These are phyloP conservation scores for Oligia fasciuncula DNA, from an alignment of 2,888 invertebrate genomes.

Conservation along the genomic window DNA sequence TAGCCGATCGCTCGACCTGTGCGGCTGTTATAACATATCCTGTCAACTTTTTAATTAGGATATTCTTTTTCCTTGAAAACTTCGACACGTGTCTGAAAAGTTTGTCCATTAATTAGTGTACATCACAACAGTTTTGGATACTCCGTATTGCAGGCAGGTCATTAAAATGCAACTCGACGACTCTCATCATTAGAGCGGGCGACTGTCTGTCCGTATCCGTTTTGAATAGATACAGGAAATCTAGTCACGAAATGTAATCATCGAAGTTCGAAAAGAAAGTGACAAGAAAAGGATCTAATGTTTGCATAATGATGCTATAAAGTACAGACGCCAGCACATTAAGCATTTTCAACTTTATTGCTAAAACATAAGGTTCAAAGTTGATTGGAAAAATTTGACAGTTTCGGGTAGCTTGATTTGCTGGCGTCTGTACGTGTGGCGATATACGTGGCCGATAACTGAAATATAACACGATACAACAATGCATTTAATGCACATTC, in stretches of 20 bases:
- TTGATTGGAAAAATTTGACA: too few relatives aligned
- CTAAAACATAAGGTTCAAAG: too few relatives aligned
- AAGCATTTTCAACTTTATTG: too few relatives aligned
- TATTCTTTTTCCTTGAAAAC: too few relatives aligned
- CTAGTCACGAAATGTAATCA: constrained; percentile 1
- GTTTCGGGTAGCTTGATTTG: too few relatives aligned
- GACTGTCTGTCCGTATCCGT: background rate
- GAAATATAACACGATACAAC: background rate
- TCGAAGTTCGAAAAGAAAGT: background rate
- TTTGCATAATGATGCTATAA: background rate
- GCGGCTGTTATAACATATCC: too few relatives aligned
- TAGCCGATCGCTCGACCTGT: too few relatives aligned
- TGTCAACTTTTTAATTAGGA: too few relatives aligned
- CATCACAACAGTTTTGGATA: background rate
- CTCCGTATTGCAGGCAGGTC: constrained; percentile 12
- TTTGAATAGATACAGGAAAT: background rate
- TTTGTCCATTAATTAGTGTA: background rate
- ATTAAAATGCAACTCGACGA: constrained; percentile 38
- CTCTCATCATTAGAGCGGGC: constrained; percentile 5
- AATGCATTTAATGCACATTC: constrained; percentile 4
- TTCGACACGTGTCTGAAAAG: too few relatives aligned
- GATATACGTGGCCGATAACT: constrained; percentile 10
- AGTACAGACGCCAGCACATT: too few relatives aligned
- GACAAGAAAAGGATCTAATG: background rate
- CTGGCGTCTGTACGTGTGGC: too few relatives aligned